These are phyloP conservation scores for Coptodon bakossiorum DNA, from an alignment of 2,113 vertebrate genomes.

Conservation along the genomic window DNA sequence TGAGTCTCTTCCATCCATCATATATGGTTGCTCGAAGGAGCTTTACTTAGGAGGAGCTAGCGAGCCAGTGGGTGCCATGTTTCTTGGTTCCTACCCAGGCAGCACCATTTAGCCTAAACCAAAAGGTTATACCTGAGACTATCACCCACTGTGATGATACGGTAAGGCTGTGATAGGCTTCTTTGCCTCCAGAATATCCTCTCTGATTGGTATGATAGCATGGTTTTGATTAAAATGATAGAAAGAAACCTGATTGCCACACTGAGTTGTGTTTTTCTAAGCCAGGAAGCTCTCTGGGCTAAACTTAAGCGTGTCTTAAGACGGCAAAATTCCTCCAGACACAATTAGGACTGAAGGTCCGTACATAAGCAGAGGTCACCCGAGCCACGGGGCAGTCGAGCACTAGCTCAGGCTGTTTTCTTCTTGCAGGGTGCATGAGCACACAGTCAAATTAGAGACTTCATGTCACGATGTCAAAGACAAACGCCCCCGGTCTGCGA, in stretches of 20 bases:
- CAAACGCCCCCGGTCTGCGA: slow-evolving; percentile 25
- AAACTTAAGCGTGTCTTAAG: slow-evolving; percentile 30
- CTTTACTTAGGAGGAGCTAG: not conserved
- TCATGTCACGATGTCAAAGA: slow-evolving; percentile 68
- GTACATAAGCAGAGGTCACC: slow-evolving; percentile 60
- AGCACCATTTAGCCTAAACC: not conserved
- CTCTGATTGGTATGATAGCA: not conserved
- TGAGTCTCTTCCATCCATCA: not conserved
- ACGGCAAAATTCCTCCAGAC: slow-evolving; percentile 54
- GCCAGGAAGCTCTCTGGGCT: slow-evolving; percentile 1
- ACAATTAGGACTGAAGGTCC: slow-evolving; percentile 55
- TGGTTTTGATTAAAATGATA: not conserved
- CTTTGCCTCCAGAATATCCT: not conserved
- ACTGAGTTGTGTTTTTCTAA: not conserved
- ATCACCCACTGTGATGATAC: not conserved
- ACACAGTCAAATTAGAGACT: slow-evolving; percentile 67
- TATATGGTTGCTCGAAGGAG: not conserved
- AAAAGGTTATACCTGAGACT: not conserved
- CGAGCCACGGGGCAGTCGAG: slow-evolving; percentile 31
- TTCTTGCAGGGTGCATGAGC: slow-evolving; percentile 60
- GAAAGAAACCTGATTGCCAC: not conserved
- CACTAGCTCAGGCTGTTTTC: slow-evolving; percentile 21
- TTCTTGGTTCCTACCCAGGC: not conserved
- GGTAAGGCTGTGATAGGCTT: not conserved
- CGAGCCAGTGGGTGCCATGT: not conserved